Evolutionary conservation across 2,888 invertebrate species (phyloP).

Genomic region (Pterostichus niger): DNA sequence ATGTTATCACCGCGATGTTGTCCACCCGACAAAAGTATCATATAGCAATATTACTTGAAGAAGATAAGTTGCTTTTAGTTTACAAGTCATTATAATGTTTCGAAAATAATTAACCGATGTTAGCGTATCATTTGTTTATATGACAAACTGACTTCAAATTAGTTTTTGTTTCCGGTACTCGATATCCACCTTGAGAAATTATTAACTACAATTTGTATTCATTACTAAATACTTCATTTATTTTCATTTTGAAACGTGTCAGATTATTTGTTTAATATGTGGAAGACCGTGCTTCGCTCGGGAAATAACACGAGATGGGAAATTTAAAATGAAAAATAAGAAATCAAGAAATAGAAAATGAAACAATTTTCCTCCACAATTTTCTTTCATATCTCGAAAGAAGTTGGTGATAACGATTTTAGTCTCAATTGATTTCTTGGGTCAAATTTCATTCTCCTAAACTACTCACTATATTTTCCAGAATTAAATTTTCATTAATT

Average conservation of each 20-base stretch:
- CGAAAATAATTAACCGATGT: conserved; percentile 60
- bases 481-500: too few species aligned
- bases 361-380: too few species aligned
- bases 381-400: too few species aligned
- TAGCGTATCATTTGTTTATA: conserved; percentile 63
- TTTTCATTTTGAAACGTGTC: conserved; percentile 19
- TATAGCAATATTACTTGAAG: conserved; percentile 49
- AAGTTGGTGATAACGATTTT: too few species aligned
- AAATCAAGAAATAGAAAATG: too few species aligned
- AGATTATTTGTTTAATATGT: not conserved
- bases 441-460: too few species aligned
- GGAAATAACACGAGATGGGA: too few species aligned
- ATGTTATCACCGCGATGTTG: conserved; percentile 27
- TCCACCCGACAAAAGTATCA: conserved; percentile 47
- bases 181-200: conserved; percentile 25
- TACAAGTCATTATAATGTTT: conserved; percentile 59
- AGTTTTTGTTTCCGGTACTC: conserved; percentile 41
- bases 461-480: too few species aligned
- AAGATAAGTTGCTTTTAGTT: conserved; percentile 53
- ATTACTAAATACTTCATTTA: conserved; percentile 42
- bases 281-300: too few species aligned
- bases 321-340: too few species aligned
- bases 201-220: conserved; percentile 36
- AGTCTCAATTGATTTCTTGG: too few species aligned
- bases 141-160: conserved; percentile 59